Base-by-base conservation (phyloP, 2,797 vertebrate genomes). In the Simalia tracyae region DNA sequence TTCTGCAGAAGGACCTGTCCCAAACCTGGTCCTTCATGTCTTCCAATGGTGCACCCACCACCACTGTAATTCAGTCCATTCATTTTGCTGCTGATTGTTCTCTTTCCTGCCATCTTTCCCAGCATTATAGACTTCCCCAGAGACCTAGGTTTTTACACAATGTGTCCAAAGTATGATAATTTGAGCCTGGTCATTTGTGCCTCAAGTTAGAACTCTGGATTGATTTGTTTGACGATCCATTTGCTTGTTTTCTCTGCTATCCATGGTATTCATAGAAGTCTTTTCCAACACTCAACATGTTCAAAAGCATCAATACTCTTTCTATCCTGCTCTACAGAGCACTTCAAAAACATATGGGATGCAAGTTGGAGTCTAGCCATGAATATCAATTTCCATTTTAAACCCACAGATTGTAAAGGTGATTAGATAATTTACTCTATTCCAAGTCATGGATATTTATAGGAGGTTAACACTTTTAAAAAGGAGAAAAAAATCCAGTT, bases 401-500 rank as follows among this genome's bases (percentile, higher is more conserved):
- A 15, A 46, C 36, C 28, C n/a, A 50, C 15, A 6, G 87, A n/a
- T 66, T 19, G 76, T 17, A 86, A 56, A 88, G n/a, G 46, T 5
- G 42, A 66, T 0, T 28, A 66, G 14, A 84, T 28, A 76, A 54
- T 87, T 81, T 81, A 46, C 19, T 84, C 68, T 54, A 63, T 61
- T 36, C 24, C 15, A 64, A 19, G 64, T 1, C 0, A 4, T 66
- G 19, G 46, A 5, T 56, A 81, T 81, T 81, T 81, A 81, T n/a
- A 88, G n/a, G 56, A 92, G 64, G 22, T 68, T 28, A 86, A 86
- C 7, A 22, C 64, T 93, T 89, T 89, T 5, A 56, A 89, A 2
- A 57, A 68, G 17, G 63, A 94, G 94, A 90, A 95, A 90, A 94
- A 88, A 95, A 94, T 92, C 66, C 14, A 24, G 22, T 31, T 64